Base-by-base conservation (phyloP, 2,113 vertebrate genomes). In the Eretmochelys imbricata region DNA sequence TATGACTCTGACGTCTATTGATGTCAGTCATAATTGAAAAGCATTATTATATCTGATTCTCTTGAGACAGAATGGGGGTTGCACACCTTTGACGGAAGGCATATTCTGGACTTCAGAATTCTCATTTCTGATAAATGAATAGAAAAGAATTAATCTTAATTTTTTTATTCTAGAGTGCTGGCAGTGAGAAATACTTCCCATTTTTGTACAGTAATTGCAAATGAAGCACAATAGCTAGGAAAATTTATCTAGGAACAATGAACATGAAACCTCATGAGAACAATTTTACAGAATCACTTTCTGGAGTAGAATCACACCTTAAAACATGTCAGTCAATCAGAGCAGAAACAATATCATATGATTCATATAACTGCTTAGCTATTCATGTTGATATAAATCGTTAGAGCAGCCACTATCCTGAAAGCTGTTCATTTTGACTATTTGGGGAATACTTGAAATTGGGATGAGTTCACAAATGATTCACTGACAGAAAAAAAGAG, bases 361-460 rank as follows among this genome's bases (percentile, higher is more conserved):
- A 54, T 59, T 85, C 50, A 65, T 49, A 65, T 80, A 87, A 81
- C 85, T 2, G 50, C 69, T 88, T 76, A 79, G 79, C 55, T 17
- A 14, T 27, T 31, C 79, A 82, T 51, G 59, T 51, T 55, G 80
- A 69, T 85, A 90, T 85, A 25, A 78, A 48, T 24, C 4, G 80
- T 81, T 87, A 82, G 86, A 91, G 55, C 90, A 89, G n/a, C 49
- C 53, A 51, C 72, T 91, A 81, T 57, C 48, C 4, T 4, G 42
- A 10, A 82, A 83, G 29, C 4, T 51, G 20, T 90, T 94, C 1
- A 35, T 84, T 27, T 46, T 89, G 16, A 51, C 42, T 87, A 76
- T 65, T 38, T 85, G 38, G 75, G 59, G 94, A 93, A 76, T 59
- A 82, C 54, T 82, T 94, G 75, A 88, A 91, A 69, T n/a, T 42